A percentile compares a stretch with the other conserved stretches of the same genome.
phyloP scores from a whole-genome alignment of 2,888 invertebrate species.

The Parasteatoda lunata region DNA sequence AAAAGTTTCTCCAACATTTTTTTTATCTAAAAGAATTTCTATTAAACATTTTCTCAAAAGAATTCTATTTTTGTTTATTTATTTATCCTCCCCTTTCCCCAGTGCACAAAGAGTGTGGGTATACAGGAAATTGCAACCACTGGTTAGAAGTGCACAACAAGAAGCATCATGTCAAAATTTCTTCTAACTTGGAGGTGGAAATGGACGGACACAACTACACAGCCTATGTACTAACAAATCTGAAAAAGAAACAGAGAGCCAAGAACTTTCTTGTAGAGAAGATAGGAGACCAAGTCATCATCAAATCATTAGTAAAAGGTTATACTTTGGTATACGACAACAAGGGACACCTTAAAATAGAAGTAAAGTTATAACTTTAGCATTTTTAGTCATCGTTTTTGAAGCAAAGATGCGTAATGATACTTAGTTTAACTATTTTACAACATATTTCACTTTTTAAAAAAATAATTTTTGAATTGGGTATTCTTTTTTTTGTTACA shows the following conservation, averaged over 20 bases:
- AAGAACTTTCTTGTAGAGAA: conserved; percentile 76
- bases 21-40: too few species aligned
- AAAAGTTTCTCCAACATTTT: neutral
- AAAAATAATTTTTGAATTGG: too few species aligned
- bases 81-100: conserved; percentile 68
- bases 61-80: neutral
- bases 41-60: too few species aligned
- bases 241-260: conserved; percentile 19
- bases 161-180: conserved; percentile 78
- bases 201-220: conserved; percentile 77
- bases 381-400: too few species aligned
- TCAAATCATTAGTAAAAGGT: conserved; percentile 82
- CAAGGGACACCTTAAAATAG: conserved; percentile 82
- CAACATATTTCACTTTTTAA: too few species aligned
- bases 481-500: too few species aligned
- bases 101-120: conserved; percentile 81
- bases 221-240: conserved; percentile 28
- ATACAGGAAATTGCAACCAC: conserved; percentile 78
- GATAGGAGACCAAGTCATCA: conserved; percentile 82
- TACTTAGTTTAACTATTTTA: too few species aligned
- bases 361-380: conserved; percentile 76
- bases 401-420: too few species aligned
- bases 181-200: conserved; percentile 81
- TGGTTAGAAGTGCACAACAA: conserved; percentile 80
- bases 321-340: conserved; percentile 83